These are phyloP conservation scores for Trematocara marginatum DNA, from an alignment of 2,113 vertebrate species.

Conservation along the genomic window DNA sequence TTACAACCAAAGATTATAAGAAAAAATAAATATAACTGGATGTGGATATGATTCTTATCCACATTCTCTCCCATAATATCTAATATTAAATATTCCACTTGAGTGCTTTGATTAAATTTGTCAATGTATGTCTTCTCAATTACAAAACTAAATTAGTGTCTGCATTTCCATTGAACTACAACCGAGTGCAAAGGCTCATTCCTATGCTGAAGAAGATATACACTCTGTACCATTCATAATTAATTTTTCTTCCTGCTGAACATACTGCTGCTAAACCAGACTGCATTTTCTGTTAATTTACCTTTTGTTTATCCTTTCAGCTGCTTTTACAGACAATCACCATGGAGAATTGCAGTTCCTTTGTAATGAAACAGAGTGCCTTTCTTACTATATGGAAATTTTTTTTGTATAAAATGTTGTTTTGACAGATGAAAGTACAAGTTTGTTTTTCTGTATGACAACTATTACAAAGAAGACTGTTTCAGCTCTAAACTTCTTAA, in stretches of 20 bases:
- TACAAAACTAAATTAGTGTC: not conserved
- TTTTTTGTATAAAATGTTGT: not conserved
- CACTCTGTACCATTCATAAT: constrained; percentile 12
- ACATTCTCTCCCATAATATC: not conserved
- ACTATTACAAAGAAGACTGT: not conserved
- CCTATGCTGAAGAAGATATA: not conserved
- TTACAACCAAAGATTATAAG: not conserved
- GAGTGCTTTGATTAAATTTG: not conserved
- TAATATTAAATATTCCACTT: not conserved
- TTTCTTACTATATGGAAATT: not conserved
- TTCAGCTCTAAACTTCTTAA: not conserved
- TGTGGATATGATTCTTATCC: not conserved
- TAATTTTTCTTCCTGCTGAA: not conserved
- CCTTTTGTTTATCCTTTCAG: not conserved
- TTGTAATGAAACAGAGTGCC: not conserved
- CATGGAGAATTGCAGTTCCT: not conserved
- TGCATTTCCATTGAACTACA: not conserved
- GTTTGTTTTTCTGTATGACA: not conserved
- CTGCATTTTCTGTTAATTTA: not conserved
- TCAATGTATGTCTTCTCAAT: constrained; percentile 8
- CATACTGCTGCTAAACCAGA: not conserved
- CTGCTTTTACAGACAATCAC: not conserved
- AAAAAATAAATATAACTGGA: not conserved
- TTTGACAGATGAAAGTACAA: not conserved
- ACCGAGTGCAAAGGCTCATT: not conserved